These are phyloP conservation scores for Megaceryle maxima DNA, from an alignment of 2,113 vertebrate species.

Conservation along the genomic window DNA sequence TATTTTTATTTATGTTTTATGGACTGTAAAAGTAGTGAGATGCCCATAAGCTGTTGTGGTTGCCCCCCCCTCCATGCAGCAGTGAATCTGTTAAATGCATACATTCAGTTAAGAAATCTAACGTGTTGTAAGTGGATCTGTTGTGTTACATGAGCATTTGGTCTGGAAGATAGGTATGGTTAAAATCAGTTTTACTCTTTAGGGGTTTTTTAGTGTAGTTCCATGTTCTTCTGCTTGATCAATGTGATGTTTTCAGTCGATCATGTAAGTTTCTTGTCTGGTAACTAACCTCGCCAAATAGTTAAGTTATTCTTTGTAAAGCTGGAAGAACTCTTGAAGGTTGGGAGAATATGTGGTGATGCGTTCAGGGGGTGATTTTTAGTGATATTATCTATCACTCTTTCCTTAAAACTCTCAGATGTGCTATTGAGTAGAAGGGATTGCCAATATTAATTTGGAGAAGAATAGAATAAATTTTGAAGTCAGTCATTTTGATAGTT, in stretches of 20 bases:
- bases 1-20: background rate
- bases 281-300: background rate
- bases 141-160: background rate
- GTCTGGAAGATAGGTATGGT: accelerated
- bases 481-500: background rate
- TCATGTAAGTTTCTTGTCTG: background rate
- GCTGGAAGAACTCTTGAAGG: background rate
- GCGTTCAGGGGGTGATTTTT: background rate
- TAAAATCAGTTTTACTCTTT: background rate
- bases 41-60: background rate
- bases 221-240: background rate
- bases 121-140: background rate
- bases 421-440: background rate
- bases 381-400: background rate
- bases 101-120: background rate
- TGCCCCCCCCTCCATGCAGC: accelerated
- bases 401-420: background rate
- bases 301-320: background rate
- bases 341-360: background rate
- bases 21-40: background rate
- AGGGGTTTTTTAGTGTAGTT: background rate
- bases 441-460: accelerated
- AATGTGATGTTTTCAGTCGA: background rate
- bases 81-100: background rate
- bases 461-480: background rate